Evolutionary conservation across 2,113 vertebrate species (phyloP), one percentile per base, ranked within the genome.

Genomic region (Etheostoma cragini): DNA sequence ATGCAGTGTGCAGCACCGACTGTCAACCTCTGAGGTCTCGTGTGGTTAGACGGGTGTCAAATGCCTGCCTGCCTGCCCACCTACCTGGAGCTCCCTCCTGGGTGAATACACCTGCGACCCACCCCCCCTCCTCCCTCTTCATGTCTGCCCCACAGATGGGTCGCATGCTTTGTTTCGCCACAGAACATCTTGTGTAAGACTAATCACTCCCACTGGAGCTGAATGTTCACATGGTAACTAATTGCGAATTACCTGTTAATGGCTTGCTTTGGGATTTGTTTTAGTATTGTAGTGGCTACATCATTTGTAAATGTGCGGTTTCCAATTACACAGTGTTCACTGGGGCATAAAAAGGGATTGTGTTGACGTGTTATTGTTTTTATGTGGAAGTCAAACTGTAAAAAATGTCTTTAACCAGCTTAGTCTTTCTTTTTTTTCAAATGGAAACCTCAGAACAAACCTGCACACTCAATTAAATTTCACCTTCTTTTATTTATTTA

Each of bases 11-110:
- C 87, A 65, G 73, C 80, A 5, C 75, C 45, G 46, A 6, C 91
- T 91, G 93, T 91, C 90, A 83, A 26, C 82, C 63, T 33, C 45
- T 7, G 22, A 69, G 84, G 85, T 76, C 84, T 81, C 63, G 14
- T 80, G 85, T 49, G 86, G 86, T 78, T 84, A 88, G 86, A 90
- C 45, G 68, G 76, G 88, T 86, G 91, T 92, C 91, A 91, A 91
- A 92, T 42, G 82, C 58, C 78, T 70, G 66, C 58, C 70, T 45
- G 62, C 47, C 26, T 17, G 42, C 64, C n/a, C 62, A 46, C 62
- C 62, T 60, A 57, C 75, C 72, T 76, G 65, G 56, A 84, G 71
- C 78, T 19, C 67, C 87, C 86, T 58, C 75, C 84, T 62, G 87
- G 60, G 70, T 5, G 30, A 79, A 22, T 5, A 76, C 89, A 89